Percentiles rank a stretch among this genome's conserved stretches.
phyloP scores from a whole-genome alignment of 2,888 invertebrate genomes.

The Villa cingulata region DNA sequence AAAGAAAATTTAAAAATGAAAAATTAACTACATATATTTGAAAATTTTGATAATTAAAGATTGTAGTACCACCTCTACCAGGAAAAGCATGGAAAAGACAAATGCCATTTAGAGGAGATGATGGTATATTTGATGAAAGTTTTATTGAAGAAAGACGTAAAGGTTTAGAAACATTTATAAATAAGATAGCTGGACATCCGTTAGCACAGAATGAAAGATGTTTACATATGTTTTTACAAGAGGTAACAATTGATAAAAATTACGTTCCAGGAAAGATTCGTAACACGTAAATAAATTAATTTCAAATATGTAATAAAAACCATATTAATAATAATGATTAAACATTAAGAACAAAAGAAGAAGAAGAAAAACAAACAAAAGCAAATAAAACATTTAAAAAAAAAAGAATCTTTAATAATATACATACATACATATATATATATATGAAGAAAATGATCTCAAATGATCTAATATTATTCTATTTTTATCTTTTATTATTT shows the following conservation, averaged over 20 bases:
- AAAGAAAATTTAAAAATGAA: background rate
- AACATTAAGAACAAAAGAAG: background rate
- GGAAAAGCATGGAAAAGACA: slow-evolving; percentile 98
- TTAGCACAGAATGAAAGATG: slow-evolving; percentile 97
- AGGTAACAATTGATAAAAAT: slow-evolving; percentile 94
- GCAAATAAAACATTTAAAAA: background rate
- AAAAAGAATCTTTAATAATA: background rate
- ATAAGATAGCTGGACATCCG: slow-evolving; percentile 98
- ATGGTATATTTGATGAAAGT: slow-evolving; percentile 98
- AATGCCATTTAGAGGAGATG: slow-evolving; percentile 95
- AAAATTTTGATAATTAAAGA: slow-evolving; percentile 58
- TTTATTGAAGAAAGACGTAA: slow-evolving; percentile 98
- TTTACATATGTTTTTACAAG: slow-evolving; percentile 98
- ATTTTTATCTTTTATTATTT: too few species aligned
- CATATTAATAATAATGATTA: too few species aligned
- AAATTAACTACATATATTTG: background rate
- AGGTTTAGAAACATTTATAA: slow-evolving; percentile 94
- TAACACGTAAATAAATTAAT: slow-evolving; percentile 56
- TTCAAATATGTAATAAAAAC: background rate
- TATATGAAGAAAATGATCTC: background rate
- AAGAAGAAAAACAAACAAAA: background rate
- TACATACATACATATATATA: too few species aligned
- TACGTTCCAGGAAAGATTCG: slow-evolving; percentile 99
- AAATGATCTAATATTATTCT: background rate
- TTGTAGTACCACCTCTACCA: slow-evolving; percentile 95